Percentiles rank a stretch among this genome's conserved stretches.
These are phyloP conservation scores for Platycnemis pennipes DNA, from an alignment of 2,888 invertebrate genomes.

Conservation along the genomic window DNA sequence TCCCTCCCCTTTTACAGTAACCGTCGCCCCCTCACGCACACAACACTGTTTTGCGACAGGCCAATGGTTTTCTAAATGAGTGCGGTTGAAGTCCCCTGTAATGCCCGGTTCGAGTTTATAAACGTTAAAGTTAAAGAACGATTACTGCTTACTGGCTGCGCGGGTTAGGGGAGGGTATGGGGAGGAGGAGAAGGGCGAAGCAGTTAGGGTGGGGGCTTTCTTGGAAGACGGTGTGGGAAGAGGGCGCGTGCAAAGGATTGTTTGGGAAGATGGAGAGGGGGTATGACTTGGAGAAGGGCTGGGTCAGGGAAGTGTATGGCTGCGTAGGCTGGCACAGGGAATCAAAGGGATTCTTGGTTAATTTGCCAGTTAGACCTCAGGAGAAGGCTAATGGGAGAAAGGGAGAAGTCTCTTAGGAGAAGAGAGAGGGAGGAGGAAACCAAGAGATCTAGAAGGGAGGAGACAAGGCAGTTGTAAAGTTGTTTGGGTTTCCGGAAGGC, in stretches of 20 bases:
- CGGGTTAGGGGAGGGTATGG: not conserved
- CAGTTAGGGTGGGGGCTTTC: not conserved
- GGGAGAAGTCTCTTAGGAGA: constrained; percentile 1
- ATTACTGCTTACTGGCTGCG: not conserved
- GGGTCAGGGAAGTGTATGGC: not conserved
- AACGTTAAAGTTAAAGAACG: constrained; percentile 43
- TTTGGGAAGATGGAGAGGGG: not conserved
- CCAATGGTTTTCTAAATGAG: constrained; percentile 16
- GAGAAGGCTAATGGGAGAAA: constrained; percentile 41
- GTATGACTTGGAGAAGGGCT: not conserved
- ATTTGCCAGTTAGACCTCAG: constrained; percentile 59
- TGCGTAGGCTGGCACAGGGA: not conserved
- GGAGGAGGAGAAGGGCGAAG: not conserved
- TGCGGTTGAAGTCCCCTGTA: constrained; percentile 33
- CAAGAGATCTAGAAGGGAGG: not conserved
- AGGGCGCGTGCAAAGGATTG: not conserved
- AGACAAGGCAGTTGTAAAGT: constrained; percentile 42
- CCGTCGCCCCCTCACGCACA: not conserved
- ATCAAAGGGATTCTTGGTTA: constrained; percentile 67
- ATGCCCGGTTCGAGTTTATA: constrained; percentile 21
- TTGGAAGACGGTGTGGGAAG: not conserved
- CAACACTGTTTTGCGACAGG: not conserved
- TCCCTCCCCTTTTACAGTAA: not conserved
- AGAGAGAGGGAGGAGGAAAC: not conserved
- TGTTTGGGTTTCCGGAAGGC: not conserved